A percentile compares a stretch with the other conserved stretches of the same genome.
These are phyloP conservation scores for Acanthurus leucopareius DNA, from an alignment of 2,797 vertebrate genomes.

Conservation along the genomic window DNA sequence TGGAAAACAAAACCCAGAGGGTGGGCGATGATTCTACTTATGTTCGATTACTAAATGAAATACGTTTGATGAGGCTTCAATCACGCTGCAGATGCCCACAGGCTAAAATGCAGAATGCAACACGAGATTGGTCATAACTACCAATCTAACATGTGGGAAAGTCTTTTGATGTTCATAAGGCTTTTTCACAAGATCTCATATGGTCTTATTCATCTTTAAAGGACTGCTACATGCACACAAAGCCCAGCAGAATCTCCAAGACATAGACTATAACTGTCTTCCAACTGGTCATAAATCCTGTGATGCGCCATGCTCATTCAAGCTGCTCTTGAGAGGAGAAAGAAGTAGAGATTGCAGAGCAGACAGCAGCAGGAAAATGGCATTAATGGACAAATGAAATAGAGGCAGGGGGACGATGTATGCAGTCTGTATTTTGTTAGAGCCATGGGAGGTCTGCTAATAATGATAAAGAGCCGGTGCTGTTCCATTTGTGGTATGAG, in stretches of 20 bases:
- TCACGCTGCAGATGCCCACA: conserved; percentile 35
- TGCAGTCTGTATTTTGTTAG: conserved; percentile 55
- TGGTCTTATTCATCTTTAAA: conserved; percentile 39
- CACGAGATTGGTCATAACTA: conserved; percentile 48
- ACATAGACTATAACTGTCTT: conserved; percentile 29
- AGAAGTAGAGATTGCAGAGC: conserved; percentile 35
- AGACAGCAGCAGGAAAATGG: conserved; percentile 45
- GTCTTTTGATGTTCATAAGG: conserved; percentile 43
- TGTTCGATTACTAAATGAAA: conserved; percentile 57
- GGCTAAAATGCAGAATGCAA: conserved; percentile 54
- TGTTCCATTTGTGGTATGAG: conserved; percentile 69
- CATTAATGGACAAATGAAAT: conserved; percentile 73
- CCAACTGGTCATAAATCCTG: conserved; percentile 71
- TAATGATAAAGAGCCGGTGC: conserved; percentile 75
- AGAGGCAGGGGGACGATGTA: conserved; percentile 50
- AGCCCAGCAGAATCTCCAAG: conserved; percentile 49
- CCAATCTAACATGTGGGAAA: conserved; percentile 31
- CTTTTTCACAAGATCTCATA: conserved; percentile 43
- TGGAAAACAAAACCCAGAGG: conserved; percentile 35
- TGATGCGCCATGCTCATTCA: conserved; percentile 54
- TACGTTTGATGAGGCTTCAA: conserved; percentile 42
- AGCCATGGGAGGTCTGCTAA: conserved; percentile 66
- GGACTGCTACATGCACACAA: conserved; percentile 47
- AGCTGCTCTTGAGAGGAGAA: conserved; percentile 42
- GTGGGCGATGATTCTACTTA: conserved; percentile 21